These are phyloP conservation scores for Arvicanthis niloticus DNA, from an alignment of 2,113 vertebrate genomes.

Conservation along the genomic window DNA sequence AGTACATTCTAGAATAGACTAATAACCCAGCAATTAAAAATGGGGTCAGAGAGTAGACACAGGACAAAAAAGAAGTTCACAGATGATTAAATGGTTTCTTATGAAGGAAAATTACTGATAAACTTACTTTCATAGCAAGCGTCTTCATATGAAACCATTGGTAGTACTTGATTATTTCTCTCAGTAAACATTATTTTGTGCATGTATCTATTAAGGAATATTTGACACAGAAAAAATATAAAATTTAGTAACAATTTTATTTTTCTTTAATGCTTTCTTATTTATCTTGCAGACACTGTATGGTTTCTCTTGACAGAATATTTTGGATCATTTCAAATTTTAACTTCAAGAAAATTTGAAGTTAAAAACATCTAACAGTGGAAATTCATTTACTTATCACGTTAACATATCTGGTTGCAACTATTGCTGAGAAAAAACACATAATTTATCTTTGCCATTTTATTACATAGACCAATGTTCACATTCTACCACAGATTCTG, in stretches of 20 bases:
- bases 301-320: background rate
- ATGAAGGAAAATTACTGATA: background rate
- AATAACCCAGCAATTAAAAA: slow-evolving; percentile 56
- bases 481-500: background rate
- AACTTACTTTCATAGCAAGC: no score
- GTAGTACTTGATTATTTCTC: background rate
- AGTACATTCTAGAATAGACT: slow-evolving; percentile 50
- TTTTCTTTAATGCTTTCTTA: background rate
- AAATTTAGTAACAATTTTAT: background rate
- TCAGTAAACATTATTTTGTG: background rate
- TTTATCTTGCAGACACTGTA: background rate
- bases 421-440: background rate
- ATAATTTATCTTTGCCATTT: background rate
- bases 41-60: slow-evolving; percentile 57
- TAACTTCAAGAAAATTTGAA: slow-evolving; percentile 12
- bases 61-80: background rate
- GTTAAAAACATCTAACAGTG: background rate
- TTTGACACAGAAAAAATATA: slow-evolving; percentile 17
- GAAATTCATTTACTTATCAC: background rate
- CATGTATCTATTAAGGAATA: background rate
- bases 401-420: background rate
- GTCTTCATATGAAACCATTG: background rate
- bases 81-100: slow-evolving; percentile 40
- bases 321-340: slow-evolving; percentile 10
- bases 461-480: background rate